These are phyloP conservation scores for Recurvirostra avosetta DNA, from an alignment of 2,113 vertebrate genomes.

Conservation along the genomic window DNA sequence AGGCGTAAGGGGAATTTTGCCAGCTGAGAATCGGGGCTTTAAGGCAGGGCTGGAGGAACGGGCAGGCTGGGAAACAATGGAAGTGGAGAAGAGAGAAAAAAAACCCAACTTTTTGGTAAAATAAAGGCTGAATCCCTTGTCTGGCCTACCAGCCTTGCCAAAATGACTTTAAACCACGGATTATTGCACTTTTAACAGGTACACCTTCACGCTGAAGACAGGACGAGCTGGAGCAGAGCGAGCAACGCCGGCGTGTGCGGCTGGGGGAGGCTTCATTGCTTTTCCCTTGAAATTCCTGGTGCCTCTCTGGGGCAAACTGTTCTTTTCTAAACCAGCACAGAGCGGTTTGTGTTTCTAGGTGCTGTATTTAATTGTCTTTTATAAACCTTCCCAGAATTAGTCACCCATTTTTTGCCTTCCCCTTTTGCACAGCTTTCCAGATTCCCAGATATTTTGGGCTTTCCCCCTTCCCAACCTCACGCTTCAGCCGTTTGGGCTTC, in stretches of 20 bases:
- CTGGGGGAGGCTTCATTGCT: not conserved
- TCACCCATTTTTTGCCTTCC: not conserved
- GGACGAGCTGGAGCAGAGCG: accelerated
- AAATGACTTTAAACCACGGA: not conserved
- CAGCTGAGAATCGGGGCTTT: not conserved
- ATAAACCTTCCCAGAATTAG: not conserved
- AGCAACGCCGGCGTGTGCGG: accelerated
- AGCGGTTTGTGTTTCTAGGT: not conserved
- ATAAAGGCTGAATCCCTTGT: not conserved
- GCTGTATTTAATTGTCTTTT: not conserved
- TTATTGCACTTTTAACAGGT: not conserved
- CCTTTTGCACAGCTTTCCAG: accelerated
- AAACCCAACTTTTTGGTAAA: not conserved
- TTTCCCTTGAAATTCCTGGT: not conserved
- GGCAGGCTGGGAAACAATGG: not conserved
- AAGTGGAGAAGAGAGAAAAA: not conserved
- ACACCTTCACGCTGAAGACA: accelerated
- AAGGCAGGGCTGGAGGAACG: not conserved
- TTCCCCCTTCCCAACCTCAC: not conserved
- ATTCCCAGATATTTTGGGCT: not conserved
- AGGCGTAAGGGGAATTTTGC: not conserved
- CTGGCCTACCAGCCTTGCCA: not conserved
- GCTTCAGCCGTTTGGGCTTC: not conserved
- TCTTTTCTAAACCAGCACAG: not conserved
- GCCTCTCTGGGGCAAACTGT: not conserved